phyloP scores from a whole-genome alignment of 2,888 invertebrate genomes.

The Drosophila maculinotata region DNA sequence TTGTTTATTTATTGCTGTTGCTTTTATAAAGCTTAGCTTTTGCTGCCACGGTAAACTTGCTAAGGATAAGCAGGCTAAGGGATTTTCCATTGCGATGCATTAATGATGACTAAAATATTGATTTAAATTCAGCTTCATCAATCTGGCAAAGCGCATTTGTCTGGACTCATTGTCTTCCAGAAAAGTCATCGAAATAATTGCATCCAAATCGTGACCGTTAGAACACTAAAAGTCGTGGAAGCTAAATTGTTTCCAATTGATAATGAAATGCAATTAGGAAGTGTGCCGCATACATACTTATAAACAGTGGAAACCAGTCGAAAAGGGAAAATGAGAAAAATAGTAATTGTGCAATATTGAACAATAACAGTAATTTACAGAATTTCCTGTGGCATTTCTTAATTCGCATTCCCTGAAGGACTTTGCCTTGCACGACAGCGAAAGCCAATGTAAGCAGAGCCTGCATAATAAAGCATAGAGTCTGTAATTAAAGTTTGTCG shows the following conservation, averaged over 20 bases:
- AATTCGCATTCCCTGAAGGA: conserved; percentile 27
- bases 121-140: conserved; percentile 13
- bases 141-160: background rate
- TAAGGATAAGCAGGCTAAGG: background rate
- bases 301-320: conserved; percentile 17
- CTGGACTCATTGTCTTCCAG: conserved; percentile 19
- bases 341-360: conserved; percentile 44
- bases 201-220: conserved; percentile 3
- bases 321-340: conserved; percentile 9
- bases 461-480: conserved; percentile 63
- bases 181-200: conserved; percentile 32
- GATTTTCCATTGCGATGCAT: background rate
- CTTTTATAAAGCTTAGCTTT: background rate
- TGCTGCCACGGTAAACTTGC: background rate
- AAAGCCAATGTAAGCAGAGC: conserved; percentile 17
- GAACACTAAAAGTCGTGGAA: conserved; percentile 47
- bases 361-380: conserved; percentile 72
- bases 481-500: conserved; percentile 76
- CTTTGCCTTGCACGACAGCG: conserved; percentile 15
- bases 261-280: conserved; percentile 78
- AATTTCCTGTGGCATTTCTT: conserved; percentile 38
- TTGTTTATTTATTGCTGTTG: background rate
- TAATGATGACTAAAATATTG: background rate
- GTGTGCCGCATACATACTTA: conserved; percentile 29
- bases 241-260: conserved; percentile 52